phyloP scores from a whole-genome alignment of 2,888 invertebrate species.

The Sicus ferrugineus region DNA sequence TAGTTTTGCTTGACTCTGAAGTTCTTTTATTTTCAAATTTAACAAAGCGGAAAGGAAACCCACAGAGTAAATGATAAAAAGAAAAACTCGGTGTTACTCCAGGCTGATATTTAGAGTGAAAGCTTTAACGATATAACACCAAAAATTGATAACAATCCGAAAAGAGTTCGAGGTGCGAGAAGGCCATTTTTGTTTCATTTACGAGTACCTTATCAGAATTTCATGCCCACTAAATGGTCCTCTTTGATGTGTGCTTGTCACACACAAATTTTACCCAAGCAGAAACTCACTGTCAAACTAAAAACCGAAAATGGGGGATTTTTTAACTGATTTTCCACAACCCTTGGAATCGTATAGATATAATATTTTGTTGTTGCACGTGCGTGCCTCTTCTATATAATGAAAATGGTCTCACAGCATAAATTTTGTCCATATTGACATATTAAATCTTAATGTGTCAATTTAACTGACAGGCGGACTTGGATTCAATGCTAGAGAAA shows the following conservation, averaged over 20 bases:
- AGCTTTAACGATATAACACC: slow-evolving; percentile 20
- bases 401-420: slow-evolving; percentile 46
- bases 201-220: slow-evolving; percentile 32
- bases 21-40: not conserved
- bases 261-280: not conserved
- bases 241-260: not conserved
- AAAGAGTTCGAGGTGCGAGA: slow-evolving; percentile 38
- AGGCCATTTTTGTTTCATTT: slow-evolving; percentile 41
- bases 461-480: slow-evolving; percentile 53
- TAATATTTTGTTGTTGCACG: not conserved
- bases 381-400: slow-evolving; percentile 17
- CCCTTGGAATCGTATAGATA: not conserved
- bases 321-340: not conserved
- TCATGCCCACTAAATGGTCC: not conserved
- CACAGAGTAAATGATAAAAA: not conserved
- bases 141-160: slow-evolving; percentile 33
- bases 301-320: slow-evolving; percentile 24
- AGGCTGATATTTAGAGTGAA: slow-evolving; percentile 30
- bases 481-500: slow-evolving; percentile 49
- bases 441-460: slow-evolving; percentile 61
- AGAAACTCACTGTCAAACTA: not conserved
- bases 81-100: slow-evolving; percentile 12
- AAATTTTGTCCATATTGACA: slow-evolving; percentile 60
- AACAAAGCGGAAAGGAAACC: not conserved
- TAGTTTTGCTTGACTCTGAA: too few relatives aligned